Evolutionary conservation across 2,113 vertebrate species (phyloP).

Genomic region (Thamnaconus septentrionalis): DNA sequence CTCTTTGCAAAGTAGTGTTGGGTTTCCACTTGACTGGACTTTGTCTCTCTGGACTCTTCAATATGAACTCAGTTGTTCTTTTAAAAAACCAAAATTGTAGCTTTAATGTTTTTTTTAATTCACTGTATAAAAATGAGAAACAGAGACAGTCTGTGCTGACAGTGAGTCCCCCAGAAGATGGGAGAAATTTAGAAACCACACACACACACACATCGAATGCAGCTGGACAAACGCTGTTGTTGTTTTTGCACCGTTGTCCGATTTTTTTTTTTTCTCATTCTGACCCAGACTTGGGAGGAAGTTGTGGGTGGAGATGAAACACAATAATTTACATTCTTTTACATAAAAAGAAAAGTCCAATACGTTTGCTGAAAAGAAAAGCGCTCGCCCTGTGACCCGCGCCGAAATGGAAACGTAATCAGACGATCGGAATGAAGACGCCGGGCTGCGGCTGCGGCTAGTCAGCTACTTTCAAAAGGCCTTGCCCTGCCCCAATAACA

Average conservation of each 20-base stretch:
- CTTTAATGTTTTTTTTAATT: too few species aligned
- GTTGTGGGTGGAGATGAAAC: constrained; percentile 30
- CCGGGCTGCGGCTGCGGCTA: constrained; percentile 2
- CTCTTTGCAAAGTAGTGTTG: too few species aligned
- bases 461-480: too few species aligned
- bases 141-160: too few species aligned
- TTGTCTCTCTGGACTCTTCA: too few species aligned
- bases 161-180: not conserved
- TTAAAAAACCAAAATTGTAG: too few species aligned
- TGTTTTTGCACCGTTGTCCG: constrained; percentile 19
- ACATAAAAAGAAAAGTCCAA: constrained; percentile 31
- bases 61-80: too few species aligned
- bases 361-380: constrained; percentile 18
- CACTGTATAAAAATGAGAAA: too few species aligned
- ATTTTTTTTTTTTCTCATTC: not conserved
- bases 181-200: constrained; percentile 2
- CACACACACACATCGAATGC: constrained; percentile 12
- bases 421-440: constrained; percentile 9
- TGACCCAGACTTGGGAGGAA: constrained; percentile 39
- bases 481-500: too few species aligned
- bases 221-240: constrained; percentile 39
- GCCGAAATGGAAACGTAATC: constrained; percentile 25
- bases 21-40: too few species aligned
- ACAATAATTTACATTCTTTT: constrained; percentile 40
- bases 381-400: constrained; percentile 20